Percentiles rank a stretch among this genome's conserved stretches.
phyloP scores from a whole-genome alignment of 2,113 vertebrate genomes.

The Microcebus griseorufus region DNA sequence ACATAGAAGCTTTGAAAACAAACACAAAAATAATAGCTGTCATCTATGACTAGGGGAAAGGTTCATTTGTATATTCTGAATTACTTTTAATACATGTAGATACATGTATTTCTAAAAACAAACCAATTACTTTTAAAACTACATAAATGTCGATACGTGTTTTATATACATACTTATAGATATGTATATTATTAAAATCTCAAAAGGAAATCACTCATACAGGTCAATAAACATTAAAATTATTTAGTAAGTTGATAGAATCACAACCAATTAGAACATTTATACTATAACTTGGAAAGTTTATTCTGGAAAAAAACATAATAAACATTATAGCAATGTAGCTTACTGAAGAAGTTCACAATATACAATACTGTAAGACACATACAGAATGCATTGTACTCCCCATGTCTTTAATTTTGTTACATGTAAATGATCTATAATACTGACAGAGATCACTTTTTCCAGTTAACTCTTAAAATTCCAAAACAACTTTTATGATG shows the following conservation, averaged over 20 bases:
- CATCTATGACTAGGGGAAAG: neutral
- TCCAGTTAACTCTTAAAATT: neutral
- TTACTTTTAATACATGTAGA: neutral
- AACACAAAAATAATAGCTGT: neutral
- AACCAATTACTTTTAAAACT: neutral
- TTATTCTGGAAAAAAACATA: neutral
- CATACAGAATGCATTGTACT: neutral
- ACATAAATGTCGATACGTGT: neutral
- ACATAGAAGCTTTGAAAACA: neutral
- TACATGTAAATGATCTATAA: slow-evolving; percentile 4
- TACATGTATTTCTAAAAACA: neutral
- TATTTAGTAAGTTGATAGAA: slow-evolving; percentile 14
- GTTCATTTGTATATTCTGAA: neutral
- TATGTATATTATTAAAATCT: neutral
- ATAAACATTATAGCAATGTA: neutral
- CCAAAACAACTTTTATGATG: neutral
- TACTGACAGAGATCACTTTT: neutral
- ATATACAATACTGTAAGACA: neutral
- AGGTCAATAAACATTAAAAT: neutral
- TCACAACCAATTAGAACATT: neutral
- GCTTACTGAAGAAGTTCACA: neutral
- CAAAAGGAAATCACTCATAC: slow-evolving; percentile 2
- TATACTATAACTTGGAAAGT: neutral
- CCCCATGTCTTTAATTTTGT: neutral
- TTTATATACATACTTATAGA: neutral